A percentile compares a stretch with the other conserved stretches of the same genome.
Evolutionary conservation across 2,888 invertebrate genomes (phyloP).

Genomic region (Drosophila cognata): DNA sequence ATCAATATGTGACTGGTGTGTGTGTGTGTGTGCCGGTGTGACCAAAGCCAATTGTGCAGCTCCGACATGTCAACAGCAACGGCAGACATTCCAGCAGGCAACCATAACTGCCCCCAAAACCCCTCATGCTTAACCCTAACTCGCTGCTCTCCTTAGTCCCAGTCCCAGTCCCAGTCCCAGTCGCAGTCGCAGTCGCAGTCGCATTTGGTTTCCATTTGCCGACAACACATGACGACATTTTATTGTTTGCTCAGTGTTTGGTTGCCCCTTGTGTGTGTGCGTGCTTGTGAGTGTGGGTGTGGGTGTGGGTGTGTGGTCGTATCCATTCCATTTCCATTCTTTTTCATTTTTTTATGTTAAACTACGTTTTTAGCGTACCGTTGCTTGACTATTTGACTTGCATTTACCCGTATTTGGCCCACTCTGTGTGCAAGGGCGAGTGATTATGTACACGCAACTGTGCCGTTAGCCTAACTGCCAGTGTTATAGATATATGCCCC

Average conservation of each 20-base stretch:
- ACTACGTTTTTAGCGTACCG: constrained; percentile 34
- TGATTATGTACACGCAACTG: constrained; percentile 75
- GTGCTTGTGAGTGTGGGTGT: constrained; percentile 6
- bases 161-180: constrained; percentile 20
- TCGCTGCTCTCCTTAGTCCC: background rate
- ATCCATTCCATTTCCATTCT: background rate
- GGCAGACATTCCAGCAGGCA: constrained; percentile 15
- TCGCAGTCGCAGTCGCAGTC: constrained; percentile 38
- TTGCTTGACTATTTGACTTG: constrained; percentile 37
- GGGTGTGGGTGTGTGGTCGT: constrained; percentile 25
- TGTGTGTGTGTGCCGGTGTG: constrained; percentile 38
- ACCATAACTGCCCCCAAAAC: constrained; percentile 1
- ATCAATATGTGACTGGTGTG: constrained; percentile 43
- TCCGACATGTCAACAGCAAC: constrained; percentile 18
- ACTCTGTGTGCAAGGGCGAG: constrained; percentile 57
- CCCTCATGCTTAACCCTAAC: background rate
- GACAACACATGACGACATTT: constrained; percentile 75
- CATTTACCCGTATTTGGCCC: constrained; percentile 36
- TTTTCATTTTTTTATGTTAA: background rate
- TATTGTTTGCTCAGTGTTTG: constrained; percentile 66
- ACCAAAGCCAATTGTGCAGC: constrained; percentile 58
- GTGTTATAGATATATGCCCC: constrained; percentile 24
- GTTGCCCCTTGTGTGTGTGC: constrained; percentile 29
- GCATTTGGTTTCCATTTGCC: constrained; percentile 61
- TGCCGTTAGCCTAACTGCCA: constrained; percentile 58